Evolutionary conservation across 2,113 vertebrate species (phyloP).

Genomic region (Platysternon megacephalum): DNA sequence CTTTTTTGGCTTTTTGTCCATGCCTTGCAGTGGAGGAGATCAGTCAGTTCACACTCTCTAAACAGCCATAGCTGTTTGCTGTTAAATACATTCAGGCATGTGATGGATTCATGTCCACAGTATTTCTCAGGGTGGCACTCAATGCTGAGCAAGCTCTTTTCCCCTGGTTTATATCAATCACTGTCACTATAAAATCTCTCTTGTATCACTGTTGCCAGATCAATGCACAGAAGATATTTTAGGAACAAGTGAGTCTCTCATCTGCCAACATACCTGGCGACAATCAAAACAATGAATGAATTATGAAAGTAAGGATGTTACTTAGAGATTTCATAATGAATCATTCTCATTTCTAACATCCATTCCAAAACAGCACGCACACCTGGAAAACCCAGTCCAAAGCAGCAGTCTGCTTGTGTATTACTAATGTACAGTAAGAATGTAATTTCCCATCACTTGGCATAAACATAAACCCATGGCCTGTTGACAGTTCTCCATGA

Average conservation of each 20-base stretch:
- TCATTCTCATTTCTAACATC: not conserved
- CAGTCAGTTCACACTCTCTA: not conserved
- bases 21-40: not conserved
- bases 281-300: not conserved
- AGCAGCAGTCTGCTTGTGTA: not conserved
- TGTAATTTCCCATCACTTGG: not conserved
- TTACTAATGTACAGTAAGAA: not conserved
- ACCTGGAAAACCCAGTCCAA: not conserved
- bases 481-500: not conserved
- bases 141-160: not conserved
- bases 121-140: not conserved
- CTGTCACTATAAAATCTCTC: not conserved
- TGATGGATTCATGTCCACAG: not conserved
- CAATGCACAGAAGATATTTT: not conserved
- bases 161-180: not conserved
- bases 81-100: not conserved
- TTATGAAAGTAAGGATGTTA: slow-evolving; percentile 7
- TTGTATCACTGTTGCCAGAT: not conserved
- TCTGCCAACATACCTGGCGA: not conserved
- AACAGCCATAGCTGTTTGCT: not conserved
- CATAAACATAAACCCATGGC: not conserved
- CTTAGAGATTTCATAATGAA: not conserved
- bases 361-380: not conserved
- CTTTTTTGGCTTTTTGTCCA: not conserved
- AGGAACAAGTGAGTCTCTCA: not conserved